phyloP scores from a whole-genome alignment of 2,113 vertebrate species.

The Alexandromys fortis region DNA sequence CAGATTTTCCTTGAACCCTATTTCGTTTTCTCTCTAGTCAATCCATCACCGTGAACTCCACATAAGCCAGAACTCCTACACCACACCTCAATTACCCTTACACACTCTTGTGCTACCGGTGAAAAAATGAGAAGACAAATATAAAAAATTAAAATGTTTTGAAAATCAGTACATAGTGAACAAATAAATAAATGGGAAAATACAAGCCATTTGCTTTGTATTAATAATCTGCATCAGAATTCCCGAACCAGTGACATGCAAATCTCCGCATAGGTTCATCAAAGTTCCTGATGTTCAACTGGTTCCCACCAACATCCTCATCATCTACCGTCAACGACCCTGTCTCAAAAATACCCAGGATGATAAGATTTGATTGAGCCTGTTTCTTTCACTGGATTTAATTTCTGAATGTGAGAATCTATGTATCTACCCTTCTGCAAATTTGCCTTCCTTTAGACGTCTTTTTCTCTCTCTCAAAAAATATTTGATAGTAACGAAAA shows the following conservation, averaged over 20 bases:
- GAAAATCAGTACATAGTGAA: not conserved
- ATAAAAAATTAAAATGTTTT: not conserved
- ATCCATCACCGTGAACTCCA: not conserved
- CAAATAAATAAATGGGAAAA: not conserved
- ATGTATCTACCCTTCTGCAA: not conserved
- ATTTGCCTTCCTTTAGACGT: not conserved
- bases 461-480: not conserved
- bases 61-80: not conserved
- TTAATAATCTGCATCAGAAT: not conserved
- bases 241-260: not conserved
- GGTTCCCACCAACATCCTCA: not conserved
- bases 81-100: not conserved
- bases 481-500: not conserved
- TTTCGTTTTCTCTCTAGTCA: not conserved
- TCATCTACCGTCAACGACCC: not conserved
- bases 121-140: constrained; percentile 5
- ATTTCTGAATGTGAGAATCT: not conserved
- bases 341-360: not conserved
- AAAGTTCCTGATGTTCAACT: not conserved
- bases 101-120: not conserved
- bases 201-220: not conserved
- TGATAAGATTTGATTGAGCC: not conserved
- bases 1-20: not conserved
- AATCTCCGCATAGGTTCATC: not conserved
- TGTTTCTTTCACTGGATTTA: not conserved